Base-by-base conservation (phyloP, 1,140 invertebrate species). In the Centruroides sculpturatus region DNA sequence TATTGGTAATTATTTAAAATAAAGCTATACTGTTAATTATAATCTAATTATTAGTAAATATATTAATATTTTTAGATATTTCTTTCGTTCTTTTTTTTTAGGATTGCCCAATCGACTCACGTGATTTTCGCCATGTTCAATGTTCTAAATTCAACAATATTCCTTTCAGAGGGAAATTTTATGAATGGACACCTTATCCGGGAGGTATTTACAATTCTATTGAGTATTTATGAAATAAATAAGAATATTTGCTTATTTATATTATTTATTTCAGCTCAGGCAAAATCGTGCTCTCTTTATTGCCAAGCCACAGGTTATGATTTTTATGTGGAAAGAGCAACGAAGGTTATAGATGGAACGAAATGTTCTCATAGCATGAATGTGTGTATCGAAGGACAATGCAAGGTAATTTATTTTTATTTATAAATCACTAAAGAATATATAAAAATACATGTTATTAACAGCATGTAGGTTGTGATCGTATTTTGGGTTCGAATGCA, bases 81-180 rank as follows among this genome's bases (percentile, higher is more conserved):
- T 47, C 68, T 60, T 76, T 77, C 23, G 67, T 41, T 23, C 8
- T 66, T 59, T 47, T n/a, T n/a, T 76, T 77, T 34, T 68, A 85
- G 79, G 84, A 88, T 71, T 88, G 86, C 71, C 81, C 84, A 0
- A 59, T 73, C 0, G 81, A 80, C 55, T 70, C 71, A 51, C 60
- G 65, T 51, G 79, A 80, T 63, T 83, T 77, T 65, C 82, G 91
- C 13, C 85, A 84, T 64, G 72, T 84, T 35, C 89, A 93, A 69
- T 92, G 91, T 69, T 77, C 84, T 7, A 74, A 79, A 63, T 89
- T 82, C 73, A 84, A 93, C 71, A 81, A 84, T 5, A 82, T 66
- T 54, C 63, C 56, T 61, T 80, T 83, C 47, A 82, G 90, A 69
- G 85, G 83, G 34, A 73, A 57, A 34, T 66, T 64, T 36, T 63